A percentile compares a stretch with the other conserved stretches of the same genome.
Evolutionary conservation across 1,140 invertebrate species (phyloP).

Genomic region (Nomia melanderi): DNA sequence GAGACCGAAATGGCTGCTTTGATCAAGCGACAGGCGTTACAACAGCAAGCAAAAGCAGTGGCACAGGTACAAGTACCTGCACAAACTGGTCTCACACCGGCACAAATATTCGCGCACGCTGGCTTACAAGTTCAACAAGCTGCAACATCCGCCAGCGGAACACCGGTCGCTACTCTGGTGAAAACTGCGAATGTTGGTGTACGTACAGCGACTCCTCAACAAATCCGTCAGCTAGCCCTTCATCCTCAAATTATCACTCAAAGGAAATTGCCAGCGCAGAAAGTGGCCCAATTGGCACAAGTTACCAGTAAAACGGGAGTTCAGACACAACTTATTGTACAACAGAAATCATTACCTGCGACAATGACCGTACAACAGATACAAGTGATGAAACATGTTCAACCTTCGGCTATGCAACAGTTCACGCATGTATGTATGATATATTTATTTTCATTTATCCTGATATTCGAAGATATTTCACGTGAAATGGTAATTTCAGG

Average conservation of each 20-base stretch:
- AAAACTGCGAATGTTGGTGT: conserved; percentile 82
- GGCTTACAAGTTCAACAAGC: conserved; percentile 80
- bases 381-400: conserved; percentile 86
- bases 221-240: conserved; percentile 86
- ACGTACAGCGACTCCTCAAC: conserved; percentile 83
- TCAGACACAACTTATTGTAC: conserved; percentile 84
- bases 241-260: conserved; percentile 85
- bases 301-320: conserved; percentile 81
- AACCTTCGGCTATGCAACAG: conserved; percentile 81
- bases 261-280: conserved; percentile 83
- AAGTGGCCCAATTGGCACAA: conserved; percentile 83
- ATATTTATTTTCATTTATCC: conserved; percentile 23
- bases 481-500: conserved; percentile 54
- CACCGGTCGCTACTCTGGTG: conserved; percentile 83
- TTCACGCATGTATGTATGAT: conserved; percentile 78
- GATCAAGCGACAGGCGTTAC: conserved; percentile 85
- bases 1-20: conserved; percentile 87
- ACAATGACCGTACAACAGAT: conserved; percentile 89
- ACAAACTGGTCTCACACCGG: conserved; percentile 78
- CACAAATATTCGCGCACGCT: conserved; percentile 83
- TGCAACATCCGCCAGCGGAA: conserved; percentile 73
- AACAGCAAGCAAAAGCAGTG: conserved; percentile 82
- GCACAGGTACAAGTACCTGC: conserved; percentile 78
- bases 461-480: conserved; percentile 3
- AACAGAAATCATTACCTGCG: conserved; percentile 84